These are phyloP conservation scores for Zaprionus camerounensis DNA, from an alignment of 1,140 invertebrate species.

Conservation along the genomic window DNA sequence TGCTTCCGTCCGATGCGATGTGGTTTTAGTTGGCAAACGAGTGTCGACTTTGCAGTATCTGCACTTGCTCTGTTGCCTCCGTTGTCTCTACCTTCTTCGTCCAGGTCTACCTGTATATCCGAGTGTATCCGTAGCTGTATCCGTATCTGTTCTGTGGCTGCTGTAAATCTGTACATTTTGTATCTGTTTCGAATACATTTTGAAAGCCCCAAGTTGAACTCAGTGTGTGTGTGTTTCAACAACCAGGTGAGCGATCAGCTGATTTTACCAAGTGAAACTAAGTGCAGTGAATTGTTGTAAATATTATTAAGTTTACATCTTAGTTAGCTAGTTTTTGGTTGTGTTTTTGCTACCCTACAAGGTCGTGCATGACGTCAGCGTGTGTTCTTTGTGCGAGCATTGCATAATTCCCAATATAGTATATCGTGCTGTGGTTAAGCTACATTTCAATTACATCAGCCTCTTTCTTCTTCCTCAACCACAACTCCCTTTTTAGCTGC, in stretches of 20 bases:
- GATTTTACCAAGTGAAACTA: constrained; percentile 18
- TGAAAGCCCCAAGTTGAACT: neutral
- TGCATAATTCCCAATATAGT: constrained; percentile 58
- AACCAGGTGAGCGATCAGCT: constrained; percentile 34
- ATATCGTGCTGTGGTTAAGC: constrained; percentile 18
- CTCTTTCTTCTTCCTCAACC: neutral
- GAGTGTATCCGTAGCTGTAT: constrained; percentile 33
- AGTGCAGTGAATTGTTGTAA: constrained; percentile 13
- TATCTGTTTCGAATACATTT: constrained; percentile 11
- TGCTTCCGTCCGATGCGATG: constrained; percentile 63
- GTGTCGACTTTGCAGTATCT: constrained; percentile 82
- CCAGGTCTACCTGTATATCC: constrained; percentile 24
- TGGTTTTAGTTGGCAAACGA: constrained; percentile 77
- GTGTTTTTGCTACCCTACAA: constrained; percentile 39
- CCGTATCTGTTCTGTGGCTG: constrained; percentile 19
- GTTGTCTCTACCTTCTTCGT: neutral
- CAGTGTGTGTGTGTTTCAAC: neutral
- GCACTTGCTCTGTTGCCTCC: constrained; percentile 32
- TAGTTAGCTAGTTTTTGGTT: constrained; percentile 11
- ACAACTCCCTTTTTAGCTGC: neutral
- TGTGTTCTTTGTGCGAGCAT: constrained; percentile 31
- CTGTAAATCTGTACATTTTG: constrained; percentile 12
- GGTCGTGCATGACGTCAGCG: constrained; percentile 62
- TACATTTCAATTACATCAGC: constrained; percentile 26
- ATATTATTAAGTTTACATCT: constrained; percentile 1